Base-by-base conservation (phyloP, 1,140 invertebrate genomes). In the Drosophila murphyi region DNA sequence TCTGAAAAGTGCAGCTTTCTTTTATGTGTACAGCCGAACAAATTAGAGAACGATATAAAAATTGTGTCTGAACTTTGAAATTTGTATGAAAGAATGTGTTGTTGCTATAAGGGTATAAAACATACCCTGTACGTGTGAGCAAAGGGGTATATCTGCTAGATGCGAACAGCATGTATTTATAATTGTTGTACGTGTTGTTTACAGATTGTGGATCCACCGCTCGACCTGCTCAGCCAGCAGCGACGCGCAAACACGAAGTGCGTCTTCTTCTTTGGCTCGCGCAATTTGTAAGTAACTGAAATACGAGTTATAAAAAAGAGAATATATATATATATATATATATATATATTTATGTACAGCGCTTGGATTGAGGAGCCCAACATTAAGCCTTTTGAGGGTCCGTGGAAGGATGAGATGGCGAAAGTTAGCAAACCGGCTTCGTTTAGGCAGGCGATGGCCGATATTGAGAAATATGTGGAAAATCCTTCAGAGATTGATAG, bases 241-340 rank as follows among this genome's bases (percentile, higher is more conserved):
- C 73, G 70, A 31, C 96, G 95, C 80, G 94, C 92, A 5, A 93
- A 95, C 93, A 72, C 92, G 97, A 96, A 97, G 80, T 98, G 97
- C 93, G 97, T 98, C 70, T 98, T 96, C 93, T 98, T 99, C 93
- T 98, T 97, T 94, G 98, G 98, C 54, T 96, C 96, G 39, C 96
- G 97, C 79, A 98, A 98, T 93, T 98, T 97, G 97, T 98, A 94
- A 97, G 97, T 96, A 57, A 45, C 28, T 35, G 2, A 29, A 43
- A 29, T 5, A 6, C 20, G 2, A 45, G 35, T 8, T 48, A 5
- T 20, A 31, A 8, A 47, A 20, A 10, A 29, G 5, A 12, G n/a
- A 12, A 47, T 32, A 31, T 1, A 47, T 35, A 7, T 28, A 34
- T 2, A 41, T 45, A 4, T 31, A 1, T 52, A 6, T 29, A 34